Evolutionary conservation across 2,797 vertebrate genomes (phyloP).

Genomic region (Lagorchestes hirsutus): DNA sequence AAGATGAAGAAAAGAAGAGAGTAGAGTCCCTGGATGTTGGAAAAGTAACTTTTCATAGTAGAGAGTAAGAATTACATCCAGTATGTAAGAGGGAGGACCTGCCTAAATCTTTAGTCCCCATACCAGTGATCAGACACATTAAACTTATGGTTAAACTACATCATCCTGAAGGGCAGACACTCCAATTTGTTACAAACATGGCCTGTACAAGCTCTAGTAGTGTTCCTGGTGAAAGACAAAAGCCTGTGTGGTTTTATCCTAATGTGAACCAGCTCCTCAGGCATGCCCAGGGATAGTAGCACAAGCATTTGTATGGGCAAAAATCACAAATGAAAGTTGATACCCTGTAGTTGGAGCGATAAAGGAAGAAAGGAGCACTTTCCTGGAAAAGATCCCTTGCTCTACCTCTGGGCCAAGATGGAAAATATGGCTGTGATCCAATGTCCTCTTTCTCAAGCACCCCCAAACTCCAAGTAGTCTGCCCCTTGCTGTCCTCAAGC

Average conservation of each 20-base stretch:
- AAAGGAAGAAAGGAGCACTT: background rate
- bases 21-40: background rate
- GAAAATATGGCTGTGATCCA: background rate
- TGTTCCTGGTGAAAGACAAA: background rate
- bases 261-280: background rate
- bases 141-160: background rate
- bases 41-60: background rate
- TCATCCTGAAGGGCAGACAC: background rate
- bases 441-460: background rate
- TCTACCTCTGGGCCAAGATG: background rate
- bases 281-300: background rate
- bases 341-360: background rate
- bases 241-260: background rate
- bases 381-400: background rate
- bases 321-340: background rate
- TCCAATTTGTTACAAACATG: background rate
- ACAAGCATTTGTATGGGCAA: background rate
- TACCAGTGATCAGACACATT: background rate
- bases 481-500: background rate
- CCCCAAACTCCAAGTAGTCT: background rate
- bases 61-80: background rate
- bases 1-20: background rate
- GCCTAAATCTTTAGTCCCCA: background rate
- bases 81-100: background rate
- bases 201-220: background rate